Evolutionary conservation across 2,888 invertebrate genomes (phyloP), one percentile per base, ranked within the genome.

Genomic region (Leucophenga montana): DNA sequence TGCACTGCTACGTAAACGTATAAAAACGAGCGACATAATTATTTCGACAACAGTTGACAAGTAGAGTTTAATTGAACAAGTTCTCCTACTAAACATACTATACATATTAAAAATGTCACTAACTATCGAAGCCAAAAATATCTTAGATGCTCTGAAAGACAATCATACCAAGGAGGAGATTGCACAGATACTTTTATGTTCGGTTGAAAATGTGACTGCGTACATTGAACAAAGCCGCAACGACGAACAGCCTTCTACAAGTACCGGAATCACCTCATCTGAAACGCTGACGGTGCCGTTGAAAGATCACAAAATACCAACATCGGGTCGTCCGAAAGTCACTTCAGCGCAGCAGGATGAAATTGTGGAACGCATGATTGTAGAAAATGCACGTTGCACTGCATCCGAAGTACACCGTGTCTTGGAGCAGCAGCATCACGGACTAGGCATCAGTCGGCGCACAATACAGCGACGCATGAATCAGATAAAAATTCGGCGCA

Each of bases 401-500:
- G 82, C 80, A 8, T 73, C 79, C 16, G 79, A 81, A 65, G 74
- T 81, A 9, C 81, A 81, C 65, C 77, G 75, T 0, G 74, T 73
- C 31, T 71, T 80, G 0, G 16, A 67, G 1, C 9, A 8, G 8
- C 75, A 33, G 4, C 39, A 3, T 1, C 73, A 67, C 14, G 84
- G 84, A 57, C 77, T 84, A 18, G 79, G 75, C 1, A 77, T 84
- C 0, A 81, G 83, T 11, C 76, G 79, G 0, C 76, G 80, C 31
- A 81, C 83, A 0, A 65, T 81, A 8, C 80, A 81, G 27, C 73
- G 84, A 1, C 76, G 84, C 39, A 84, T 81, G 13, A 77, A 79
- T 48, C 76, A 82, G 67, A 77, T 83, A 1, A 73, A 68, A n/a
- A 33, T 73, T 0, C 71, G 68, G 11, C 61, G 50, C 31, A n/a